Conservation (phyloP, 1,140 invertebrate genomes). For the Hypsibius dujardini region DNA sequence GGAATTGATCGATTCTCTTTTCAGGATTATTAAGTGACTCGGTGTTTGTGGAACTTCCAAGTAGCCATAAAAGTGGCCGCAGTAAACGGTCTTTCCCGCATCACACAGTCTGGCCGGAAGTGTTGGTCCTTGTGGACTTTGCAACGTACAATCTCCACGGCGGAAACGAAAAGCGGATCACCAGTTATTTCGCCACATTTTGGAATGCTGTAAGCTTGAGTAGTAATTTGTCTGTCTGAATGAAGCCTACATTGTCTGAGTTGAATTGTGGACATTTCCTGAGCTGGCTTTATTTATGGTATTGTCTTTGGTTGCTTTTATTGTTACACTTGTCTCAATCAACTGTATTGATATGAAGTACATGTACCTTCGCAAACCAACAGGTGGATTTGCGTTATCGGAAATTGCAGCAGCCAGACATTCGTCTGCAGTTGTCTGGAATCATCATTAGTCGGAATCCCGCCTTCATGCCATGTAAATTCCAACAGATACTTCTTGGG, state of each 20-base stretch:
- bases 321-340: too few relatives aligned
- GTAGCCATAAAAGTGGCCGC: not conserved
- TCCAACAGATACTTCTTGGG: too few relatives aligned
- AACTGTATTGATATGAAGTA: too few relatives aligned
- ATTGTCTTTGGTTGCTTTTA: too few relatives aligned
- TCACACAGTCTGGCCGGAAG: constrained; percentile 86
- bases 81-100: constrained; percentile 39
- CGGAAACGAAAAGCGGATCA: constrained; percentile 72
- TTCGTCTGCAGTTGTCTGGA: constrained; percentile 77
- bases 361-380: too few relatives aligned
- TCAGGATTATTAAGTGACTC: not conserved
- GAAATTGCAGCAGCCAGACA: constrained; percentile 70
- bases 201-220: too few relatives aligned
- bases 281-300: too few relatives aligned
- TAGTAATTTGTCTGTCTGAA: too few relatives aligned
- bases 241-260: too few relatives aligned
- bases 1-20: too few relatives aligned
- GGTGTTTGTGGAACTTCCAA: not conserved
- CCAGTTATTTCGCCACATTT: constrained; percentile 81
- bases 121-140: constrained; percentile 82
- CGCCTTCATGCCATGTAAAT: constrained; percentile 55
- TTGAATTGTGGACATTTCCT: too few relatives aligned
- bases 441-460: constrained; percentile 69
- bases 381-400: constrained; percentile 82
- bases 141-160: constrained; percentile 78